These are phyloP conservation scores for Cryptus armator DNA, from an alignment of 2,888 invertebrate species.

Conservation along the genomic window DNA sequence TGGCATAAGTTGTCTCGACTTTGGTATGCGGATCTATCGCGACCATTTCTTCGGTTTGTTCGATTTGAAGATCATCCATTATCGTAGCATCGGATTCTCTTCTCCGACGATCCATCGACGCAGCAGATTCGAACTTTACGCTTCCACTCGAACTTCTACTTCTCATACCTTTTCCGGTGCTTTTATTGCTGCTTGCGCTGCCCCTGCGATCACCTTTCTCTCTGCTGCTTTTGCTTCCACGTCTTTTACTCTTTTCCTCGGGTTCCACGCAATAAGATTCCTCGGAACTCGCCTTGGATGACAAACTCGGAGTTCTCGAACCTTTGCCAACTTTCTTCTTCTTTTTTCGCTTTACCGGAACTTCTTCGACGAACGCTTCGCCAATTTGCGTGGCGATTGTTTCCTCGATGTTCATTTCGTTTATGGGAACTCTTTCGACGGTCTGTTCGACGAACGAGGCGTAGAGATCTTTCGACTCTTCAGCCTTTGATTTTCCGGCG, in stretches of 20 bases:
- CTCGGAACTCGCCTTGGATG: conserved; percentile 74
- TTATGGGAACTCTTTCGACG: conserved; percentile 66
- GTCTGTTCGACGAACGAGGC: conserved; percentile 61
- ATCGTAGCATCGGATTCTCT: conserved; percentile 66
- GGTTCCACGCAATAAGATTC: conserved; percentile 73
- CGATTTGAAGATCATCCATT: conserved; percentile 61
- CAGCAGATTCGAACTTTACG: conserved; percentile 56
- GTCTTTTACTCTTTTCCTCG: conserved; percentile 65
- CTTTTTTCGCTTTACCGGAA: conserved; percentile 73
- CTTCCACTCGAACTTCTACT: conserved; percentile 58
- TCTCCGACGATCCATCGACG: conserved; percentile 44
- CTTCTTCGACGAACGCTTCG: conserved; percentile 74
- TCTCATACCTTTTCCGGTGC: conserved; percentile 38
- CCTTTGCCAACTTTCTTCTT: conserved; percentile 71
- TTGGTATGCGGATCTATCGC: conserved; percentile 20
- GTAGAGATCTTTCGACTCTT: conserved; percentile 64
- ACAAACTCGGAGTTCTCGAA: conserved; percentile 65
- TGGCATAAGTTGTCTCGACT: conserved; percentile 39
- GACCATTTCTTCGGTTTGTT: conserved; percentile 53
- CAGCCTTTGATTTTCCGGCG: conserved; percentile 43
- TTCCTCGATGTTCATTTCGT: conserved; percentile 80
- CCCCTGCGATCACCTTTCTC: conserved; percentile 58
- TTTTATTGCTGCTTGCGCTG: conserved; percentile 61
- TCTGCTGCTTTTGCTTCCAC: conserved; percentile 59
- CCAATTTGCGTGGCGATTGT: conserved; percentile 72